phyloP scores from a whole-genome alignment of 2,888 invertebrate genomes.

The Hofmannophila pseudospretella region DNA sequence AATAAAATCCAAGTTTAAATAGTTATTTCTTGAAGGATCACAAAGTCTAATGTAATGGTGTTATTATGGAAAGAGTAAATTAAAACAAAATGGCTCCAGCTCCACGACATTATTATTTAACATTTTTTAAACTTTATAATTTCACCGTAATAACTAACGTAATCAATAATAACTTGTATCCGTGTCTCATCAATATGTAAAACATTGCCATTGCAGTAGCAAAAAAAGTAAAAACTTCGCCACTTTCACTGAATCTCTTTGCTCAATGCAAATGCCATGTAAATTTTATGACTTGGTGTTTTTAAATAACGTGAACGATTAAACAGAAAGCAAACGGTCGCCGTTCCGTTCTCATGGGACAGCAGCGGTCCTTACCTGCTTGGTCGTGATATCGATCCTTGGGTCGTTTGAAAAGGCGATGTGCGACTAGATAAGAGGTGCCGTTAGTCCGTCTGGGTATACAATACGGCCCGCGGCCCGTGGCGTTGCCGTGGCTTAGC shows the following conservation, averaged over 20 bases:
- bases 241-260: conserved; percentile 9
- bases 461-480: conserved; percentile 34
- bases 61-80: no score
- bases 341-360: conserved; percentile 12
- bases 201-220: neutral
- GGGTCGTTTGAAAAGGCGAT: conserved; percentile 54
- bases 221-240: neutral
- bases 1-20: no score
- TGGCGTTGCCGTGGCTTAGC: conserved; percentile 36
- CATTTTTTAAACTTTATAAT: no score
- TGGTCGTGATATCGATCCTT: conserved; percentile 45
- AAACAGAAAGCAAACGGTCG: conserved; percentile 9
- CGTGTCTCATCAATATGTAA: neutral
- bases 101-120: no score
- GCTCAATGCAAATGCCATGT: conserved; percentile 8
- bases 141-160: no score
- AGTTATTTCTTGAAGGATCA: no score
- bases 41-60: no score
- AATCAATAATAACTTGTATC: neutral
- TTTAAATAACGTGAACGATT: conserved; percentile 4
- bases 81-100: no score
- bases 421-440: conserved; percentile 60
- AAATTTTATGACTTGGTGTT: conserved; percentile 6
- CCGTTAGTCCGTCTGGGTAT: conserved; percentile 69
- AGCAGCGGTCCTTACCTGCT: conserved; percentile 31